These are phyloP conservation scores for Peromyscus aztecus DNA, from an alignment of 2,797 vertebrate species.

Conservation along the genomic window DNA sequence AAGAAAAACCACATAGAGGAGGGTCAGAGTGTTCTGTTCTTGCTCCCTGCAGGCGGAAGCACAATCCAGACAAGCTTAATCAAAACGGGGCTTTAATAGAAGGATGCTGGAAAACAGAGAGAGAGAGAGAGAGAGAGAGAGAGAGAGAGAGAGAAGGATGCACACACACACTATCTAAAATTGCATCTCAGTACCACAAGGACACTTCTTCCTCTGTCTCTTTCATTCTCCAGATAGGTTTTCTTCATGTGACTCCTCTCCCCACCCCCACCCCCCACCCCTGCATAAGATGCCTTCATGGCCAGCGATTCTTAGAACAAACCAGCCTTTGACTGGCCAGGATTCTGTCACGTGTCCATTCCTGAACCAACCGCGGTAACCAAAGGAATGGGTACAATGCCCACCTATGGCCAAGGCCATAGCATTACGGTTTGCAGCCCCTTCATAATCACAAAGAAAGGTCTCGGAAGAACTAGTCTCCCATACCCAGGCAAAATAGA, in stretches of 20 bases:
- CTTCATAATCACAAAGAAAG: neutral
- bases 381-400: neutral
- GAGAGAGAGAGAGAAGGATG: neutral
- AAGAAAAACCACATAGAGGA: neutral
- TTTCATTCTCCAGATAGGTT: neutral
- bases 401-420: neutral
- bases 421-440: neutral
- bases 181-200: accelerated
- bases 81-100: neutral
- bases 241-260: neutral
- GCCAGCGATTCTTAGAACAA: neutral
- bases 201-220: neutral
- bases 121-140: neutral
- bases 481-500: neutral
- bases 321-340: neutral
- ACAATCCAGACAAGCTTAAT: neutral
- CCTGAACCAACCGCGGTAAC: neutral
- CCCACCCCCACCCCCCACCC: neutral
- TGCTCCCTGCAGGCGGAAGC: neutral
- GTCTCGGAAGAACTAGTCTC: neutral
- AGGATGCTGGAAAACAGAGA: neutral
- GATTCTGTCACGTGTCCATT: neutral
- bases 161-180: neutral
- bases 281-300: neutral
- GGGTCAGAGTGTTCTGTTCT: neutral